These are phyloP conservation scores for Cotesia glomerata DNA, from an alignment of 1,140 invertebrate genomes.

Conservation along the genomic window DNA sequence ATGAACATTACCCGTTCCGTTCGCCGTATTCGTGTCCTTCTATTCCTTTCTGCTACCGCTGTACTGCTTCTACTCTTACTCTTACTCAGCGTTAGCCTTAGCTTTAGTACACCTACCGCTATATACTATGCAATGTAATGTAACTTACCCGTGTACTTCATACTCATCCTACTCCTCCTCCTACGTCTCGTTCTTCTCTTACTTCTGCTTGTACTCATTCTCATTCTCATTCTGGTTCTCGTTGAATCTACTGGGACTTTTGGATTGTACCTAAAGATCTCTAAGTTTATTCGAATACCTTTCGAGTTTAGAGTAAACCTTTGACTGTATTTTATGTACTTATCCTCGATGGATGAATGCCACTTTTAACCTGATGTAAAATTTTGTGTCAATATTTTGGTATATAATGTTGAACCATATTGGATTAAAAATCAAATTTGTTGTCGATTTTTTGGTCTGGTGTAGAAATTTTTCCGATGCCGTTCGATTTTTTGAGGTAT, in stretches of 20 bases:
- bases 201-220: not conserved
- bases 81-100: not conserved
- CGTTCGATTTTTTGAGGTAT: too few relatives aligned
- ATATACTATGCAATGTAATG: too few relatives aligned
- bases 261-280: constrained; percentile 8
- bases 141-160: too few relatives aligned
- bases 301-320: too few relatives aligned
- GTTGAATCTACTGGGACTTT: not conserved
- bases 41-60: not conserved
- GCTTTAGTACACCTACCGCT: not conserved
- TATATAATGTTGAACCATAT: too few relatives aligned
- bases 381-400: too few relatives aligned
- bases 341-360: too few relatives aligned
- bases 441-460: too few relatives aligned
- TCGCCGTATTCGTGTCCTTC: constrained; percentile 15
- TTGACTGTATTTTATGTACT: too few relatives aligned
- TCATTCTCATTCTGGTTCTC: not conserved
- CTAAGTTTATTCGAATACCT: not conserved
- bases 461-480: too few relatives aligned
- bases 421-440: too few relatives aligned
- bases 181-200: not conserved
- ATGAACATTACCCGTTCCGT: constrained; percentile 49
- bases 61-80: not conserved
- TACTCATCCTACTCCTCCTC: not conserved
- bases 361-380: too few relatives aligned